Percentiles rank a stretch among this genome's conserved stretches.
Conservation (phyloP, 2,888 invertebrate species). For the Liopterus haemorrhoidalis region DNA sequence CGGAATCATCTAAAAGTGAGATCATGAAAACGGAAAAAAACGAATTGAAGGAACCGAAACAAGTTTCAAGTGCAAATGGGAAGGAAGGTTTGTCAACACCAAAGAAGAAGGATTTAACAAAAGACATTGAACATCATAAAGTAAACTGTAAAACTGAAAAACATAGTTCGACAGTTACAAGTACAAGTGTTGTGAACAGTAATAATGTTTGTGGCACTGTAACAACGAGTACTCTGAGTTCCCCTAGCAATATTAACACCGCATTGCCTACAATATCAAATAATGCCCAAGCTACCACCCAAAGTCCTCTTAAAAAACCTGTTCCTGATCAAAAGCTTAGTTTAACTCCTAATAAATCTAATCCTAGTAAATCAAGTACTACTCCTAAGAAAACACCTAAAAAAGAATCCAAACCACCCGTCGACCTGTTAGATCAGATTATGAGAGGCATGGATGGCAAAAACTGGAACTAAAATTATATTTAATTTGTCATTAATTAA, state of each 20-base stretch:
- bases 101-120: too few relatives aligned
- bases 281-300: background rate
- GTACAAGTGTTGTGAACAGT: background rate
- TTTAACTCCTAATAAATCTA: background rate
- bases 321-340: too few relatives aligned
- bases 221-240: background rate
- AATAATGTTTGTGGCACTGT: background rate
- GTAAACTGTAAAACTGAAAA: conserved; percentile 1
- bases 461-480: too few relatives aligned
- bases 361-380: background rate
- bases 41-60: too few relatives aligned
- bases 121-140: too few relatives aligned
- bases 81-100: too few relatives aligned
- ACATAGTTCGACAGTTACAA: background rate
- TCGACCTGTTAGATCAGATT: conserved; percentile 17
- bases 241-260: conserved; percentile 2
- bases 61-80: too few relatives aligned
- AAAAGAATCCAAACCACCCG: conserved; percentile 16
- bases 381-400: background rate
- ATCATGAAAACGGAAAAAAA: too few relatives aligned
- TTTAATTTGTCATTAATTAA: too few relatives aligned
- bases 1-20: too few relatives aligned
- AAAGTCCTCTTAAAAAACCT: too few relatives aligned
- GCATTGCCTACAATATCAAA: background rate
- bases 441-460: conserved; percentile 19